Evolutionary conservation across 2,113 vertebrate species (phyloP).

Genomic region (Mionectes macconnelli): DNA sequence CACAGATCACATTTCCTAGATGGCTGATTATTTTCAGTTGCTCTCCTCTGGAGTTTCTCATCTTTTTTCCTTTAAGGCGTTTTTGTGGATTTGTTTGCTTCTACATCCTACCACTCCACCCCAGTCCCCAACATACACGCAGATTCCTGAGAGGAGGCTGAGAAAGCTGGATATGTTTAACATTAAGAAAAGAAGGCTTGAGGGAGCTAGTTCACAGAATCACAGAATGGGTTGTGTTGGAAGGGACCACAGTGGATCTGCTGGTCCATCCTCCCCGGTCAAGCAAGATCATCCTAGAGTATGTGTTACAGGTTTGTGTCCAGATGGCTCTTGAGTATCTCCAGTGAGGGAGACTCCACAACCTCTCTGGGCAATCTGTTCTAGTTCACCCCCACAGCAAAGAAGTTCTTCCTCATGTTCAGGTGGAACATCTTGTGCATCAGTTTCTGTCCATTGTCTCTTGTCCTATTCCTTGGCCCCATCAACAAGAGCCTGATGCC

Average conservation of each 20-base stretch:
- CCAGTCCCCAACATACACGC: background rate
- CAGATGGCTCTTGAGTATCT: background rate
- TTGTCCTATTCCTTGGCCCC: too few species aligned
- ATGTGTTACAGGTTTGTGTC: background rate
- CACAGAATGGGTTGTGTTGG: background rate
- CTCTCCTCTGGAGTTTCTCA: background rate
- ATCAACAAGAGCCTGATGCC: rapidly evolving
- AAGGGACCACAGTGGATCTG: background rate
- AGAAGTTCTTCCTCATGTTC: background rate
- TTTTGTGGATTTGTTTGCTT: background rate
- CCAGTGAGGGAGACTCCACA: background rate
- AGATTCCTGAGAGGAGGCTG: rapidly evolving
- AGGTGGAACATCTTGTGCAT: background rate
- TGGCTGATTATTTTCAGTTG: background rate
- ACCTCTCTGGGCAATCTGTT: background rate
- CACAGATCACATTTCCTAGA: background rate
- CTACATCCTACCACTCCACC: too few species aligned
- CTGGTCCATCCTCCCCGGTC: background rate
- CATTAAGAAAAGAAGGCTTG: background rate
- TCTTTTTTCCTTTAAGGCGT: background rate
- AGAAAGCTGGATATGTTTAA: background rate
- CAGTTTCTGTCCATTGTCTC: background rate
- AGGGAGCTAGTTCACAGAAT: background rate
- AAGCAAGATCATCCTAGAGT: background rate
- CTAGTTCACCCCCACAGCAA: background rate